Evolutionary conservation across 2,797 vertebrate species (phyloP), one percentile per base, ranked within the genome.

Genomic region (Cyclopterus lumpus): DNA sequence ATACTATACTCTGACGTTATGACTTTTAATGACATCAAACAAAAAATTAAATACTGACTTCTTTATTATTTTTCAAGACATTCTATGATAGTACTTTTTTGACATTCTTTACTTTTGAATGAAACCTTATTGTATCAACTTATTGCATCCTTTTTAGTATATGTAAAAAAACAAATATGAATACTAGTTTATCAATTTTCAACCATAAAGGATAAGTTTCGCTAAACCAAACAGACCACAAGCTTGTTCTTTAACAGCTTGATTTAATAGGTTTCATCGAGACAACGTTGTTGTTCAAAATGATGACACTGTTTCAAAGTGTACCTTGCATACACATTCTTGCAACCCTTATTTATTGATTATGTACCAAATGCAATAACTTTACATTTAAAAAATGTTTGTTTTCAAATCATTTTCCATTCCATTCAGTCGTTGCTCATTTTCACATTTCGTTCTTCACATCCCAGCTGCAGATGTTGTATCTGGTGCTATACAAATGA

Each of bases 391-490:
- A 34, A 34, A 28, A 28, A 28, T 28, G 26, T n/a, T n/a, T 28
- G 26, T 4, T 28, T 28, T 28, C n/a, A n/a, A n/a, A n/a, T n/a
- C n/a, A 28, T 28, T 28, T 28, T 28, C 26, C 26, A 28, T 28
- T 70, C 30, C 20, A 67, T 7, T 15, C 38, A 15, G 3, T 40
- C 38, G 12, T 48, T 67, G 53, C 65, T 57, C 51, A 18, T 66
- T 38, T 38, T 79, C 40, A 73, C 9, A 64, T 28, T 24, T 32
- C 30, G 38, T 61, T 69, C 42, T 73, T 63, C 16, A 55, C 36
- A 20, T 77, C 30, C 20, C 22, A 48, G 16, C 58, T 22, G 15
- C 59, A 57, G 1, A 11, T 40, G 18, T 51, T 61, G 4, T 12
- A 51, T 78, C 49, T 63, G 42, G 16, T n/a, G 46, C 26, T 28